Evolutionary conservation across 2,797 vertebrate genomes (phyloP).

Genomic region (Tarsius wallacei): DNA sequence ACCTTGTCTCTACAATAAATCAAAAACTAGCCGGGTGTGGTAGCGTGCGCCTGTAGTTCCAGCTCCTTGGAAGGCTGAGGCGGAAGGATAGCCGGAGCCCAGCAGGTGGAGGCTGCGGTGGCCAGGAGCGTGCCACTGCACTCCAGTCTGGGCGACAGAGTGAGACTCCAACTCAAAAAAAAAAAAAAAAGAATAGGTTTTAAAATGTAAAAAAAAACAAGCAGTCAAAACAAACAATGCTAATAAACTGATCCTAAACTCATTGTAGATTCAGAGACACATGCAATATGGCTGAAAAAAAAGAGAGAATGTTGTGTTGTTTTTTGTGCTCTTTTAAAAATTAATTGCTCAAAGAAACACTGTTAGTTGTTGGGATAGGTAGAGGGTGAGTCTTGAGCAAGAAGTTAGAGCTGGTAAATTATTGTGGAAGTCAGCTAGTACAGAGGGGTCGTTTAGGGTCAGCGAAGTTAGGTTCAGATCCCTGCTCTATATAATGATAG

Average conservation of each 20-base stretch:
- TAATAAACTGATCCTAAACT: not conserved
- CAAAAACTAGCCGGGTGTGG: too few species aligned
- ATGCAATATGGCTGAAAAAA: not conserved
- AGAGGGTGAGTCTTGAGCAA: not conserved
- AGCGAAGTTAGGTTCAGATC: not conserved
- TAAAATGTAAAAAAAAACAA: not conserved
- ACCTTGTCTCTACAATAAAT: too few species aligned
- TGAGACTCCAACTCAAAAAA: too few species aligned
- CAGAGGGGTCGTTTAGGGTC: not conserved
- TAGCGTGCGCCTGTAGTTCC: too few species aligned
- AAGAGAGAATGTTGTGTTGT: not conserved
- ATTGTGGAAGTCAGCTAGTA: not conserved
- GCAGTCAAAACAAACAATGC: slow-evolving; percentile 27
- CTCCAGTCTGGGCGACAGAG: too few species aligned
- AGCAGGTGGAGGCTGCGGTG: too few species aligned
- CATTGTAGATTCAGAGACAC: not conserved
- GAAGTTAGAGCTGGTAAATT: not conserved
- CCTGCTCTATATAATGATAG: not conserved
- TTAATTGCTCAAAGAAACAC: slow-evolving; percentile 22
- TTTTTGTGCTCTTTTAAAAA: not conserved
- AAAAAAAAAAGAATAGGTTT: slow-evolving; percentile 19
- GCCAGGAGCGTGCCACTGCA: too few species aligned
- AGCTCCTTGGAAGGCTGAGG: too few species aligned
- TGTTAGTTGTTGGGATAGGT: not conserved
- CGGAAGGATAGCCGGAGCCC: too few species aligned